Percentiles rank a stretch among this genome's conserved stretches.
These are phyloP conservation scores for Prinia subflava DNA, from an alignment of 2,113 vertebrate genomes.

Conservation along the genomic window DNA sequence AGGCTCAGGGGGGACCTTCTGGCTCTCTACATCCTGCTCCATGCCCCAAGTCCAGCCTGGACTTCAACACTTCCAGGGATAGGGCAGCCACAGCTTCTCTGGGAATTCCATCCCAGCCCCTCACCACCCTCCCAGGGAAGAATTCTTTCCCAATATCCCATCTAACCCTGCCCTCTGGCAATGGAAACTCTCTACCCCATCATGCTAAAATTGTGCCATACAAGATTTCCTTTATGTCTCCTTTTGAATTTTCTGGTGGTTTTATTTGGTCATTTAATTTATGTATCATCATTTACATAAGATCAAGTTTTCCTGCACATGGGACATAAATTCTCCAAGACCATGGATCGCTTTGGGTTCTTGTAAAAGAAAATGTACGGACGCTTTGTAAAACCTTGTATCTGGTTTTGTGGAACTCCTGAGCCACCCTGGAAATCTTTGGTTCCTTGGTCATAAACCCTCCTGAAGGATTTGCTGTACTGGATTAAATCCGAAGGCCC, in stretches of 20 bases:
- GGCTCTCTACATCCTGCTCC: background rate
- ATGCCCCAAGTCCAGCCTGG: background rate
- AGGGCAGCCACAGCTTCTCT: background rate
- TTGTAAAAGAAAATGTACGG: background rate
- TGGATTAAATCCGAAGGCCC: background rate
- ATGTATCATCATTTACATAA: background rate
- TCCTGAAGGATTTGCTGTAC: background rate
- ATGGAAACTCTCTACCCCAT: background rate
- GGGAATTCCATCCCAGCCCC: background rate
- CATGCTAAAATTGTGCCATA: accelerated
- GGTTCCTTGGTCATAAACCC: background rate
- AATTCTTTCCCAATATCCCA: background rate
- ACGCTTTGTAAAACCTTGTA: background rate
- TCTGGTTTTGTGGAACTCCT: background rate
- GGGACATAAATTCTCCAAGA: background rate
- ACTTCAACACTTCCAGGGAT: background rate
- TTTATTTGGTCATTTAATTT: background rate
- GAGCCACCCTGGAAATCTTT: background rate
- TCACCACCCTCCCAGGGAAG: background rate
- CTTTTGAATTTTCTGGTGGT: background rate
- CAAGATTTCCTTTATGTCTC: background rate
- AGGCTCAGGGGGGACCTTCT: background rate
- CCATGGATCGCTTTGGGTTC: accelerated
- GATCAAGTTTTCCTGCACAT: background rate
- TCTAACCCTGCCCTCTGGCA: background rate